These are phyloP conservation scores for Pelecanus crispus DNA, from an alignment of 2,113 vertebrate species.

Conservation along the genomic window DNA sequence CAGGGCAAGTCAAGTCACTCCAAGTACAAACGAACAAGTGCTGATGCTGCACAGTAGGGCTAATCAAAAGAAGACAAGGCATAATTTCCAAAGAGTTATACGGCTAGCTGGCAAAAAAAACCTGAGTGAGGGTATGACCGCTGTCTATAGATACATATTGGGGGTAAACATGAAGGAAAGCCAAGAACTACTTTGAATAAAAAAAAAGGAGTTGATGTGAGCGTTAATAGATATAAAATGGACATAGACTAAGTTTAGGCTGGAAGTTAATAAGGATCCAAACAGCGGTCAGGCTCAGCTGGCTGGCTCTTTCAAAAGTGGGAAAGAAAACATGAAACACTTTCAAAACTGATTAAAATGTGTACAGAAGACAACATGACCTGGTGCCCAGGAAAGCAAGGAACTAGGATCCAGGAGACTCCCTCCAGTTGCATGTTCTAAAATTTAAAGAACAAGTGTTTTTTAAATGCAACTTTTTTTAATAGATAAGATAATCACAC, in stretches of 20 bases:
- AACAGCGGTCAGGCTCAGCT: background rate
- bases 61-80: background rate
- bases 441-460: no score
- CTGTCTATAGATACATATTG: background rate
- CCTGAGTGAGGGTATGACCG: background rate
- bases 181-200: background rate
- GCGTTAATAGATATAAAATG: background rate
- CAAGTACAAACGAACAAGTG: background rate
- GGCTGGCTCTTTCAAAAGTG: background rate
- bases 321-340: background rate
- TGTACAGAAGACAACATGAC: fast-evolving
- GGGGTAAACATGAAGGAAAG: background rate
- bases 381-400: background rate
- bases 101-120: background rate
- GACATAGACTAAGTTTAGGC: background rate
- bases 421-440: background rate
- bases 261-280: background rate
- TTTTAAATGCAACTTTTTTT: background rate
- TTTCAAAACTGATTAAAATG: background rate
- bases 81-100: background rate
- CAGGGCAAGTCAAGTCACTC: background rate
- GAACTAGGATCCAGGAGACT: fast-evolving
- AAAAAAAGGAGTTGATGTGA: background rate
- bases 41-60: background rate
- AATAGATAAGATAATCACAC: background rate